Evolutionary conservation across 2,888 invertebrate genomes (phyloP), one percentile per base, ranked within the genome.

Genomic region (Amaurobius ferox): DNA sequence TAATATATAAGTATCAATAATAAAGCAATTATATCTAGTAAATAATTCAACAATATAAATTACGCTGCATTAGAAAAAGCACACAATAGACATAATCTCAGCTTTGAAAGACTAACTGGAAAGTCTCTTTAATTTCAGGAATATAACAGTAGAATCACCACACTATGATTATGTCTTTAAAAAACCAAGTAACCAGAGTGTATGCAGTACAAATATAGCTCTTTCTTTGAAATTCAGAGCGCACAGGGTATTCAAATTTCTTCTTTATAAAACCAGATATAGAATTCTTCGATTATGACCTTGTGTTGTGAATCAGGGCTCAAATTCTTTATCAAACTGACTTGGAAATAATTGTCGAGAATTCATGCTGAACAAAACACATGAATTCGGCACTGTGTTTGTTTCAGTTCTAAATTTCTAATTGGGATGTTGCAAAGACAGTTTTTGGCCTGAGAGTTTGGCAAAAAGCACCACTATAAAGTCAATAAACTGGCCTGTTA

Each of bases 371-470:
- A 44, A 44, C 44, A 55, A 23, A 16, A 55, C 55, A 55, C 5
- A 23, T 55, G 55, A 23, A 19, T 55, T 55, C 23, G 23, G 5
- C 13, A 23, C 23, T 16, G 23, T 55, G 19, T 55, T 16, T 55
- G 9, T 16, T 6, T 2, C 23, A 55, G 23, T 55, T 1, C 23
- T 23, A 55, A 55, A 23, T 55, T 13, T 9, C n/a, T 44, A 16
- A 16, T 44, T 16, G 5, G 23, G 55, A 55, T 55, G 5, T 23
- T 23, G 23, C 16, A 44, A 55, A 3, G 16, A 16, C 5, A 55
- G 55, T 40, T 68, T 73, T 73, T 61, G 73, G 73, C 73, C 73
- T 62, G 73, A 73, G 73, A 73, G 67, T 81, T 79, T 79, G 79
- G 72, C 79, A 72, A 66, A 67, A 71, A 81, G 81, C 81, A 81